These are phyloP conservation scores for Caenorhabditis brenneri DNA, from an alignment of 1,140 invertebrate species.

Conservation along the genomic window DNA sequence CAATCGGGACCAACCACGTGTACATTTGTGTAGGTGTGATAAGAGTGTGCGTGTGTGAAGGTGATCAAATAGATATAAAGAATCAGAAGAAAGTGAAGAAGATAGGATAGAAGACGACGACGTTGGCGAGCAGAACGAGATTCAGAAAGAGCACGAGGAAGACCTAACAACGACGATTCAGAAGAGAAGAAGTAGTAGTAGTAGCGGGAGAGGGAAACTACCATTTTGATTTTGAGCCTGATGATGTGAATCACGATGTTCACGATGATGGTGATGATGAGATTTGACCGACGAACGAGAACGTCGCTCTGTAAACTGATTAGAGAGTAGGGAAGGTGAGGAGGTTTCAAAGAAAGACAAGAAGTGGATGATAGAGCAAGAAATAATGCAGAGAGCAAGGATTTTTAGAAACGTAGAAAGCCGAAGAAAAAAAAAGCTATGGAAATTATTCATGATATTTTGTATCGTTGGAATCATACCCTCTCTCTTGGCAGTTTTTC, in stretches of 20 bases:
- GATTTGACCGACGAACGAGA: constrained; percentile 38
- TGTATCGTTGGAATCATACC: constrained; percentile 51
- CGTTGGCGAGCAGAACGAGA: neutral
- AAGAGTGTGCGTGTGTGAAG: neutral
- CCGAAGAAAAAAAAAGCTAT: constrained; percentile 21
- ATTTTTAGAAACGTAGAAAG: neutral
- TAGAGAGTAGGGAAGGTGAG: constrained; percentile 22
- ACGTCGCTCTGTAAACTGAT: constrained; percentile 43
- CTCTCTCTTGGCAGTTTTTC: constrained; percentile 67
- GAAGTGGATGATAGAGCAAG: constrained; percentile 5
- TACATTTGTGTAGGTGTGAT: constrained; percentile 13
- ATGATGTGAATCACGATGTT: constrained; percentile 31
- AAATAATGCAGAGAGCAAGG: neutral
- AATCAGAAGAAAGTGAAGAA: neutral
- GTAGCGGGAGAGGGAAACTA: constrained; percentile 29
- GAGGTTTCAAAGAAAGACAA: constrained; percentile 22
- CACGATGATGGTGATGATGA: constrained; percentile 35
- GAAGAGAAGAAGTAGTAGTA: constrained; percentile 26
- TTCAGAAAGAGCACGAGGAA: neutral
- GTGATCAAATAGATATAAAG: neutral
- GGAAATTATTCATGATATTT: neutral
- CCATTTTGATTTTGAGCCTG: constrained; percentile 33
- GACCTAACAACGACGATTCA: constrained; percentile 12
- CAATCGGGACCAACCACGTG: constrained; percentile 16
- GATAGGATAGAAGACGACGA: constrained; percentile 33